Percentiles rank a stretch among this genome's conserved stretches.
phyloP scores from a whole-genome alignment of 1,140 invertebrate species.

The Tribolium castaneum region DNA sequence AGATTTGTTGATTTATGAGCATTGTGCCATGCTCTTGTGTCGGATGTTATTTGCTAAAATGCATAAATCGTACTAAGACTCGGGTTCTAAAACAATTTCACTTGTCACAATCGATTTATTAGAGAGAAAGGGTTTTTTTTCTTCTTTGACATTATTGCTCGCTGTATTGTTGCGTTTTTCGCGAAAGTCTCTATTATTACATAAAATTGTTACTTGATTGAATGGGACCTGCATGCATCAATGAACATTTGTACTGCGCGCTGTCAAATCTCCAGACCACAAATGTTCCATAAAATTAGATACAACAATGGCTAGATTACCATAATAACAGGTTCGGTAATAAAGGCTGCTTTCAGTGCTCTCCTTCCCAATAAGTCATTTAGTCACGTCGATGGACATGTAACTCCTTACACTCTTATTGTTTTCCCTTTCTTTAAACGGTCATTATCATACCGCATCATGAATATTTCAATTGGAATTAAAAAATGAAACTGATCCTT shows the following conservation, averaged over 20 bases:
- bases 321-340: constrained; percentile 5
- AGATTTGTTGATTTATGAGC: constrained; percentile 18
- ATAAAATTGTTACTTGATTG: constrained; percentile 40
- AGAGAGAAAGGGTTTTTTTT: constrained; percentile 44
- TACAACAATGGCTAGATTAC: background rate
- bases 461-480: constrained; percentile 12
- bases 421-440: constrained; percentile 32
- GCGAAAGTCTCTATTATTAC: constrained; percentile 41
- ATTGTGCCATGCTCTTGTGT: constrained; percentile 38
- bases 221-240: constrained; percentile 38
- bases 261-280: constrained; percentile 23
- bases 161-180: constrained; percentile 41
- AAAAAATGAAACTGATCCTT: constrained; percentile 29
- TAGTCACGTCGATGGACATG: background rate
- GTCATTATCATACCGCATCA: constrained; percentile 23
- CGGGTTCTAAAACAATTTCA: constrained; percentile 39
- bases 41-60: constrained; percentile 28
- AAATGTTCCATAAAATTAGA: constrained; percentile 31
- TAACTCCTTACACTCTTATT: background rate
- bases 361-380: background rate
- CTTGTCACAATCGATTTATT: constrained; percentile 45
- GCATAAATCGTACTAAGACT: constrained; percentile 39
- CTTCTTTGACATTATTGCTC: constrained; percentile 41
- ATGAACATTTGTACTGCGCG: constrained; percentile 30
- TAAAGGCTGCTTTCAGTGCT: background rate